Conservation (phyloP, 64 coral and sea anemone species). For the Porites lutea region DNA sequence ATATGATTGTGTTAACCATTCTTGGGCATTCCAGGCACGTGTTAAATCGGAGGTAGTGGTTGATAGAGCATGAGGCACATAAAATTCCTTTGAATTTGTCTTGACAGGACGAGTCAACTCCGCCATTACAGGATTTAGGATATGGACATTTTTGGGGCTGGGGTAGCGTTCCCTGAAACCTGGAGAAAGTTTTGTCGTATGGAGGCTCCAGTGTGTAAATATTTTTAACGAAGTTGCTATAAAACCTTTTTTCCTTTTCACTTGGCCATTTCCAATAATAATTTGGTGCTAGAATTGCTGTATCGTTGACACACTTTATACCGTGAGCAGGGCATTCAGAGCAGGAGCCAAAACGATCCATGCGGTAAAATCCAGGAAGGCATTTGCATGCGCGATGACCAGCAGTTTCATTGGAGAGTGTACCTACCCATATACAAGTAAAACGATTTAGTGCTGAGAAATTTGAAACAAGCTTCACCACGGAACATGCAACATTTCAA, state of each 20-base stretch:
- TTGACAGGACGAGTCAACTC: conserved; percentile 32
- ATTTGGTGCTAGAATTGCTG: not conserved
- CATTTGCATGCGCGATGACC: conserved; percentile 59
- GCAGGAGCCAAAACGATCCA: conserved; percentile 61
- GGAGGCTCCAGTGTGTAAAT: not conserved
- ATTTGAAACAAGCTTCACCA: no score
- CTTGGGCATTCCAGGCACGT: conserved; percentile 23
- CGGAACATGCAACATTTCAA: no score
- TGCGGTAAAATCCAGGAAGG: conserved; percentile 43
- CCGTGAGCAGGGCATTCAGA: conserved; percentile 30
- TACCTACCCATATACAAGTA: conserved; percentile 3
- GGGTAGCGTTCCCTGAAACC: conserved; percentile 9
- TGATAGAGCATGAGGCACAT: conserved; percentile 45
- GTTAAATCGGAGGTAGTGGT: conserved; percentile 72
- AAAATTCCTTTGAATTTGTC: conserved; percentile 41
- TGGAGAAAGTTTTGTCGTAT: not conserved
- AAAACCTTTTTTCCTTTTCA: not conserved
- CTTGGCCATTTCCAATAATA: conserved; percentile 57
- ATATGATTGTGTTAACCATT: not conserved
- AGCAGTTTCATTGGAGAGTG: conserved; percentile 22
- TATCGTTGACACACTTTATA: conserved; percentile 29
- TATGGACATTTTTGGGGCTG: conserved; percentile 40
- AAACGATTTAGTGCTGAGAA: no score
- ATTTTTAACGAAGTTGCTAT: conserved; percentile 25
- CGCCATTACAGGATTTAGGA: conserved; percentile 35